These are phyloP conservation scores for Anastatus disparis DNA, from an alignment of 1,140 invertebrate genomes.

Conservation along the genomic window DNA sequence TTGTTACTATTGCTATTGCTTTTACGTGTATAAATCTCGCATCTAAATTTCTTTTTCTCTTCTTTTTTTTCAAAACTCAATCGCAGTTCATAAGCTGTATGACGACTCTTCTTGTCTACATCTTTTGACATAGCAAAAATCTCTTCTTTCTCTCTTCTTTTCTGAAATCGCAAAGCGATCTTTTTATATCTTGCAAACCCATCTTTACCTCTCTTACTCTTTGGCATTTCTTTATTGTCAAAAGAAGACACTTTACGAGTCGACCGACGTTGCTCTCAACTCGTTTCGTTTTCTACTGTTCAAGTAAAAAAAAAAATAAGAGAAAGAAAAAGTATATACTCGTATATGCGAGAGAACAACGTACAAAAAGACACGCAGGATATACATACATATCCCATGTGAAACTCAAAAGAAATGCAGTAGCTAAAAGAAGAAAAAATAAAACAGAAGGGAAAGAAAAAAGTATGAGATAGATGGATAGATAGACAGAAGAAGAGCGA, in stretches of 20 bases:
- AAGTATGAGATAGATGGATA: no score
- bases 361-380: neutral
- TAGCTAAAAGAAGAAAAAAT: neutral
- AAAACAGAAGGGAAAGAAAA: neutral
- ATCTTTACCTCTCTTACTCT: neutral
- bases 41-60: neutral
- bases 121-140: constrained; percentile 2
- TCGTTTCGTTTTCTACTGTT: neutral
- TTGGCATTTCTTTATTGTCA: constrained; percentile 17
- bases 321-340: neutral
- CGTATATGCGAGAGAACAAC: no score
- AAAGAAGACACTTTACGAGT: constrained; percentile 20
- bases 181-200: neutral
- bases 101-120: constrained; percentile 1
- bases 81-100: constrained; percentile 1
- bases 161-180: constrained; percentile 9
- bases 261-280: neutral
- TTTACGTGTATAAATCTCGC: neutral
- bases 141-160: neutral
- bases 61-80: constrained; percentile 16
- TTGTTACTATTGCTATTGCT: neutral
- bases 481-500: no score
- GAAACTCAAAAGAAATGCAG: constrained; percentile 2
- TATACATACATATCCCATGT: neutral
- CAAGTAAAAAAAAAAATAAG: neutral